These are phyloP conservation scores for Drosophila sturtevanti DNA, from an alignment of 1,140 invertebrate genomes.

Conservation along the genomic window DNA sequence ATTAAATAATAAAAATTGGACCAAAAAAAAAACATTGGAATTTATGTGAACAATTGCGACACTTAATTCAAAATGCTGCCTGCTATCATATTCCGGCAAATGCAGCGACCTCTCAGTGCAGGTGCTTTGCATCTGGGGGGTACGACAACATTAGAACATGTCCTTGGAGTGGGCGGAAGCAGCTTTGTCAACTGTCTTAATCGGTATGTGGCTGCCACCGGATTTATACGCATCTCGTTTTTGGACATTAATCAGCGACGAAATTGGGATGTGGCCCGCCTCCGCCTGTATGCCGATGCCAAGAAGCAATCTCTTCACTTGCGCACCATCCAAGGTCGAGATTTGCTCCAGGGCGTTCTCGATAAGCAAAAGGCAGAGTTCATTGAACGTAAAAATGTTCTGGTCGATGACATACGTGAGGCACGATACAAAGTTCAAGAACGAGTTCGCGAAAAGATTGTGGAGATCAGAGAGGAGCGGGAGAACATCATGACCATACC, in stretches of 20 bases:
- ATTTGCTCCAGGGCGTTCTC: conserved; percentile 84
- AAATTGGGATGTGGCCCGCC: conserved; percentile 70
- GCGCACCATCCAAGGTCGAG: conserved; percentile 82
- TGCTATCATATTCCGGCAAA: conserved; percentile 70
- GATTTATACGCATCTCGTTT: conserved; percentile 78
- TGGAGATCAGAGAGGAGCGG: conserved; percentile 87
- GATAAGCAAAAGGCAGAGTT: conserved; percentile 85
- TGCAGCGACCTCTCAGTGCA: conserved; percentile 58
- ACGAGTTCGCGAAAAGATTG: conserved; percentile 86
- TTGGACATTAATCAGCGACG: conserved; percentile 71
- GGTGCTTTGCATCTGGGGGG: conserved; percentile 55
- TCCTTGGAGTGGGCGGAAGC: conserved; percentile 53
- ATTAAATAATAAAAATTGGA: neutral
- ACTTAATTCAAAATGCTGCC: conserved; percentile 58
- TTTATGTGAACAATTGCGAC: conserved; percentile 29
- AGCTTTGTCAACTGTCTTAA: conserved; percentile 74
- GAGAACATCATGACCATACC: conserved; percentile 97
- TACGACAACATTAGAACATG: conserved; percentile 59
- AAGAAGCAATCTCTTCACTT: conserved; percentile 74
- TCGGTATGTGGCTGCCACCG: conserved; percentile 75
- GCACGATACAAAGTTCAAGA: conserved; percentile 86
- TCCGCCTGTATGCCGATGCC: conserved; percentile 72
- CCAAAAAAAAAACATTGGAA: conserved; percentile 21
- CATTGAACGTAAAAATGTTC: conserved; percentile 85
- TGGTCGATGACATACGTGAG: conserved; percentile 87